Evolutionary conservation across 1,140 invertebrate species (phyloP).

Genomic region (Zaprionus tsacasi): DNA sequence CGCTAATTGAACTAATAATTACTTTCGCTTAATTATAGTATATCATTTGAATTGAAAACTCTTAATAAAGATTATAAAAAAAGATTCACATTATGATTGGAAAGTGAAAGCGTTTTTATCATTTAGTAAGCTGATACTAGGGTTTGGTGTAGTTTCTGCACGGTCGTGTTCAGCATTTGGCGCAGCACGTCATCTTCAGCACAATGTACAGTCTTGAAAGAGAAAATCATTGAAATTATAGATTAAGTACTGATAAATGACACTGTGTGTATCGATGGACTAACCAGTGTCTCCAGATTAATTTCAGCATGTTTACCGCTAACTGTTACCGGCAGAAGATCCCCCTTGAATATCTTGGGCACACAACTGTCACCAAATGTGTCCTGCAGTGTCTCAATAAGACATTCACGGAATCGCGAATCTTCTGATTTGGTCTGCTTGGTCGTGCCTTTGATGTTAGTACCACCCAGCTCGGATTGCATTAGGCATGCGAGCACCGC

Average conservation of each 20-base stretch:
- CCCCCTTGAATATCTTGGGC: conserved; percentile 97
- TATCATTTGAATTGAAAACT: conserved; percentile 33
- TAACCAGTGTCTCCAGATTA: conserved; percentile 91
- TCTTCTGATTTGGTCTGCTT: conserved; percentile 89
- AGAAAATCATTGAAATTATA: not conserved
- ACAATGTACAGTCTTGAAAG: conserved; percentile 90
- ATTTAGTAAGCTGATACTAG: conserved; percentile 85
- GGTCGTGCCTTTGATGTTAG: conserved; percentile 86
- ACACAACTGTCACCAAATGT: conserved; percentile 98
- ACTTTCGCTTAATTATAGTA: conserved; percentile 24
- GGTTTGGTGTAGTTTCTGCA: conserved; percentile 93
- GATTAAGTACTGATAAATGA: not conserved
- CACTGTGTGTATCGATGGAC: conserved; percentile 27
- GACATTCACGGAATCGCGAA: conserved; percentile 96
- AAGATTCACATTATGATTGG: conserved; percentile 41
- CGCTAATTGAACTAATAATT: conserved; percentile 70
- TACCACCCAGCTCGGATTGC: conserved; percentile 89
- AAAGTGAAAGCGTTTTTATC: conserved; percentile 9
- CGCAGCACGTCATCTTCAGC: conserved; percentile 92
- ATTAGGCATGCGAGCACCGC: conserved; percentile 94
- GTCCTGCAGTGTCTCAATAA: conserved; percentile 96
- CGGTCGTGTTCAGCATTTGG: conserved; percentile 93
- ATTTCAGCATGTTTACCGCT: conserved; percentile 94
- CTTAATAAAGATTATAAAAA: conserved; percentile 58
- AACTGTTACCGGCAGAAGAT: conserved; percentile 93